A percentile compares a stretch with the other conserved stretches of the same genome.
phyloP scores from a whole-genome alignment of 1,140 invertebrate genomes.

The Plectus sambesii region DNA sequence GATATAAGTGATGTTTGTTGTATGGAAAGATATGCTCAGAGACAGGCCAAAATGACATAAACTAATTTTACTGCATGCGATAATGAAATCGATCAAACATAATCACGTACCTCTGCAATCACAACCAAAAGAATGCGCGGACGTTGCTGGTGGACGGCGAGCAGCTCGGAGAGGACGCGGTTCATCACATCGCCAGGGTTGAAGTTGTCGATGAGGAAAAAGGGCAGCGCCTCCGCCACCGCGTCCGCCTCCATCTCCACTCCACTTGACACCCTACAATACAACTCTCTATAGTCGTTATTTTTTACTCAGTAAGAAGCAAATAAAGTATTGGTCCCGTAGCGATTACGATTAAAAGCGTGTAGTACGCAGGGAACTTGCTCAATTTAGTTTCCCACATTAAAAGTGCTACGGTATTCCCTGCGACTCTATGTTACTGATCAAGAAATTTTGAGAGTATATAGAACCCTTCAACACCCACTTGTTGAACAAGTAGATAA shows the following conservation, averaged over 20 bases:
- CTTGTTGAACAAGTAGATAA: too few relatives aligned
- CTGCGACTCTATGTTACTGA: too few relatives aligned
- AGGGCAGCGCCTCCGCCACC: neutral
- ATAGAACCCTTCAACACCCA: too few relatives aligned
- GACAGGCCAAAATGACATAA: neutral
- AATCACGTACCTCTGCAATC: neutral
- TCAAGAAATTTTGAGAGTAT: too few relatives aligned
- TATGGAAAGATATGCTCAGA: neutral
- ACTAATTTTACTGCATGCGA: neutral
- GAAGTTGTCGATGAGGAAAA: neutral
- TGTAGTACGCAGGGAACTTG: too few relatives aligned
- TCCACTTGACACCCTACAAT: neutral
- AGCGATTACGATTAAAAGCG: too few relatives aligned
- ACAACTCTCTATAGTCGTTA: too few relatives aligned
- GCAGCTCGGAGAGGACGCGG: neutral
- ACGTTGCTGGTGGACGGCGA: neutral
- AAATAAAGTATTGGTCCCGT: too few relatives aligned
- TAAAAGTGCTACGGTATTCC: too few relatives aligned
- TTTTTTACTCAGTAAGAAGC: too few relatives aligned
- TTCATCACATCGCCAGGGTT: neutral
- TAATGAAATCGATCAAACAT: neutral
- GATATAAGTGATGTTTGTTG: neutral
- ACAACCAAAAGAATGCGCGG: neutral
- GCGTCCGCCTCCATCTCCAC: neutral
- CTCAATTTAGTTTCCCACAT: too few relatives aligned